A percentile compares a stretch with the other conserved stretches of the same genome.
These are phyloP conservation scores for Percina caprodes DNA, from an alignment of 2,113 vertebrate species.

Conservation along the genomic window DNA sequence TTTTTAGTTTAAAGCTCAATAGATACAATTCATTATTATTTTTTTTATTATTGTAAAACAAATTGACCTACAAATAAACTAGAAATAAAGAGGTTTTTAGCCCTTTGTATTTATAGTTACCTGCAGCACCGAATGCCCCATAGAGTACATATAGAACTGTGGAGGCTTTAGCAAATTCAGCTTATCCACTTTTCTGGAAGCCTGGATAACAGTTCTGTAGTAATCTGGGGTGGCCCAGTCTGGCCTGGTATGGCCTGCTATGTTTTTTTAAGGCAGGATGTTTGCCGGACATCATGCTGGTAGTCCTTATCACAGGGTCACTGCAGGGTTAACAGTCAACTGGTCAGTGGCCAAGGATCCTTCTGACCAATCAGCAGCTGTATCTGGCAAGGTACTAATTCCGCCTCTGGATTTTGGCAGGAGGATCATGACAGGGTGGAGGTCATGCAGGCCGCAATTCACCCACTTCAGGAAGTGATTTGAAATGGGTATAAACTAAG, in stretches of 20 bases:
- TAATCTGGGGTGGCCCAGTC: constrained; percentile 16
- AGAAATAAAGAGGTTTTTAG: not conserved
- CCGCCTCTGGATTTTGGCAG: constrained; percentile 66
- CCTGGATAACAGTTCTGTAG: constrained; percentile 15
- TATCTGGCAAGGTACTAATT: constrained; percentile 55
- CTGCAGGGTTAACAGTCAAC: constrained; percentile 72
- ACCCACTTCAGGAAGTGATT: constrained; percentile 76
- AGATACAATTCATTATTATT: no score
- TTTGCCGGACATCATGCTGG: constrained; percentile 74
- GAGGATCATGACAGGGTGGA: constrained; percentile 68
- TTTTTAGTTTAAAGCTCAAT: constrained; percentile 1
- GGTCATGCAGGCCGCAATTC: constrained; percentile 71
- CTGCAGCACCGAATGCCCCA: not conserved
- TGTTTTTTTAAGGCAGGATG: constrained; percentile 75
- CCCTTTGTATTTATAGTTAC: not conserved
- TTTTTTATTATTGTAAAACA: not conserved
- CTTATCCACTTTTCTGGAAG: constrained; percentile 25
- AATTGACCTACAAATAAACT: not conserved
- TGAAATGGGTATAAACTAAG: constrained; percentile 61
- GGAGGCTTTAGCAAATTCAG: not conserved
- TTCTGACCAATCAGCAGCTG: constrained; percentile 57
- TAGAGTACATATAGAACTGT: not conserved
- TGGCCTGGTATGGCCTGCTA: constrained; percentile 30
- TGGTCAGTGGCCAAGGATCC: constrained; percentile 61
- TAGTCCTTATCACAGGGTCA: constrained; percentile 82